A percentile compares a stretch with the other conserved stretches of the same genome.
Evolutionary conservation across 2,888 invertebrate species (phyloP).

Genomic region (Aquatica leii): DNA sequence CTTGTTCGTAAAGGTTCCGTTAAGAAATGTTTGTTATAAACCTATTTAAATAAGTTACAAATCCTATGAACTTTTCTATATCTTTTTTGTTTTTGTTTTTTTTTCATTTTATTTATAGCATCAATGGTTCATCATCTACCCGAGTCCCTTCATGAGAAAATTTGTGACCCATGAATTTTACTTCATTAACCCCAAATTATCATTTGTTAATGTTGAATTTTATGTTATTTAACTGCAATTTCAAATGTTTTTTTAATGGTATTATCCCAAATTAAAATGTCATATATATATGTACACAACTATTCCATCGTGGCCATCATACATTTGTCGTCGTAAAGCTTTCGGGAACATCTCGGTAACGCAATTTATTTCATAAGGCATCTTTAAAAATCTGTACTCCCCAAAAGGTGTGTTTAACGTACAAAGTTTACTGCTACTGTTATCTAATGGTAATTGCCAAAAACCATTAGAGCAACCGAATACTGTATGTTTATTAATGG

Average conservation of each 20-base stretch:
- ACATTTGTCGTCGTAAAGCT: background rate
- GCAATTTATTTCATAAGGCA: slow-evolving; percentile 46
- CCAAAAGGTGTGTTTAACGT: slow-evolving; percentile 39
- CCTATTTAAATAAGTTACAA: too few species aligned
- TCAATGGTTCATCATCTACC: too few species aligned
- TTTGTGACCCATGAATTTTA: too few species aligned
- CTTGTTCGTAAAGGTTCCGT: background rate
- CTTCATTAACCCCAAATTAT: too few species aligned
- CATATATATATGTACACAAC: too few species aligned
- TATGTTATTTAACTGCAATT: background rate
- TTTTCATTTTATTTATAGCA: background rate
- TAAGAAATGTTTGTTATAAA: background rate
- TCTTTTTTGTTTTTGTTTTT: background rate
- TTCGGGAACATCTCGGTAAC: slow-evolving; percentile 30
- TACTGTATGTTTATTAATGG: background rate
- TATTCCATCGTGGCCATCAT: too few species aligned
- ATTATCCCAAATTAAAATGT: background rate
- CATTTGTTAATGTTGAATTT: background rate
- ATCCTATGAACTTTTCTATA: background rate
- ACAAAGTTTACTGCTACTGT: slow-evolving; percentile 35
- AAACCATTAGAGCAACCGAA: slow-evolving; percentile 36
- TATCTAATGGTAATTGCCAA: slow-evolving; percentile 37
- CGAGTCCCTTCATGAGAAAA: background rate
- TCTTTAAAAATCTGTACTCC: slow-evolving; percentile 26
- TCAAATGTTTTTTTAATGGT: background rate